Conservation (phyloP, 37 sponge, comb jelly and placozoan species). For the Oopsacas minuta region DNA sequence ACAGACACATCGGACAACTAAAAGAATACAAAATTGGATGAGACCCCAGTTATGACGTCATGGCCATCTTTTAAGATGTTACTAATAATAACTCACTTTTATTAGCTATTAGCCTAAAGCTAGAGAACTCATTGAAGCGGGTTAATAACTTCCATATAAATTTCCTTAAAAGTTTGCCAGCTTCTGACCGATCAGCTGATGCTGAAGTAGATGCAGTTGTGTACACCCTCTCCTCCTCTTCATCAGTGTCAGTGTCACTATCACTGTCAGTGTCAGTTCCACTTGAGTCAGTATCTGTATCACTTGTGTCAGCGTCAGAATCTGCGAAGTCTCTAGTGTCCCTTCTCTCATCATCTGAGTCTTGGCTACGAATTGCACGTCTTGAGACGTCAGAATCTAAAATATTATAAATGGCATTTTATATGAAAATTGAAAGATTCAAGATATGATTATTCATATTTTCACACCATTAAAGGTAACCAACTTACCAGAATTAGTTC, state of each 20-base stretch:
- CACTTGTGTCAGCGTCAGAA: background rate
- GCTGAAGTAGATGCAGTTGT: background rate
- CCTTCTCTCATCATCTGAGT: background rate
- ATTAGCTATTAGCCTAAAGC: background rate
- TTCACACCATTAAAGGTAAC: too few relatives aligned
- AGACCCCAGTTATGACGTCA: too few relatives aligned
- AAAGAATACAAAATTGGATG: background rate
- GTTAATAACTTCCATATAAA: background rate
- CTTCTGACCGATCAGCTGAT: background rate
- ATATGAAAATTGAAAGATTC: too few relatives aligned
- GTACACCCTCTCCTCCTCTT: background rate
- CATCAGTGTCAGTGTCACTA: background rate
- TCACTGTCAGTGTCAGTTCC: background rate
- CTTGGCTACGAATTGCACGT: too few relatives aligned
- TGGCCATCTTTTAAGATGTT: too few relatives aligned
- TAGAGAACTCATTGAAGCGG: background rate
- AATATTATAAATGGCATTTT: too few relatives aligned
- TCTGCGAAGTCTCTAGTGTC: background rate
- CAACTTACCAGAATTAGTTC: too few relatives aligned
- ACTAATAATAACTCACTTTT: slow-evolving; percentile 18
- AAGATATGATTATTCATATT: too few relatives aligned
- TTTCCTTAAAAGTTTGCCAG: background rate
- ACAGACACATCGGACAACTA: background rate
- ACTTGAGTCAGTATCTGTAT: background rate
- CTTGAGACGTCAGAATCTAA: too few relatives aligned